Evolutionary conservation across 2,888 invertebrate species (phyloP).

Genomic region (Deilephila porcellus): DNA sequence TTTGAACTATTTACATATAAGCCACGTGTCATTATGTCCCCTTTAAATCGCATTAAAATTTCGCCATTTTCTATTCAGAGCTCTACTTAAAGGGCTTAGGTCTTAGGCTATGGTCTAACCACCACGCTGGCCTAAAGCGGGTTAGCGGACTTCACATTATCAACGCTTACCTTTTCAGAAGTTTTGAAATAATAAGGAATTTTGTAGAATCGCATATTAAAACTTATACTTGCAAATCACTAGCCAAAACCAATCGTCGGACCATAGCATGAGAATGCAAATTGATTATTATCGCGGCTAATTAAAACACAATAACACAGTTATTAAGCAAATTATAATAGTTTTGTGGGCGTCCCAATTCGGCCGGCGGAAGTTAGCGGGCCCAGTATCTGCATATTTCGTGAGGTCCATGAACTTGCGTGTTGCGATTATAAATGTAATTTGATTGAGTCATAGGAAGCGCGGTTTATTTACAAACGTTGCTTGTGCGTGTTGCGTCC

Average conservation of each 20-base stretch:
- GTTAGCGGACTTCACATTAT: too few species aligned
- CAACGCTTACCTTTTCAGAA: too few species aligned
- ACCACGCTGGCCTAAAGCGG: too few species aligned
- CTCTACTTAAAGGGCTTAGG: too few species aligned
- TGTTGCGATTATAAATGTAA: conserved; percentile 53
- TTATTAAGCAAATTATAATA: conserved; percentile 67
- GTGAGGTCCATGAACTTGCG: conserved; percentile 56
- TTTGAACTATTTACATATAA: too few species aligned
- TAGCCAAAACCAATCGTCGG: not conserved
- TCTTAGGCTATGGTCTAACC: too few species aligned
- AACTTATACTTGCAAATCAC: too few species aligned
- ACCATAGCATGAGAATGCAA: not conserved
- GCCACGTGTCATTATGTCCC: too few species aligned
- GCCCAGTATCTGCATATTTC: conserved; percentile 41
- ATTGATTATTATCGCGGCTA: conserved; percentile 38
- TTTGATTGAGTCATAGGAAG: conserved; percentile 44
- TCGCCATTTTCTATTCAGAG: too few species aligned
- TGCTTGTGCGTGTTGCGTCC: not conserved
- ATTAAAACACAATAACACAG: conserved; percentile 65
- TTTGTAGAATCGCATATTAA: too few species aligned
- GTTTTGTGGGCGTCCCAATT: conserved; percentile 53
- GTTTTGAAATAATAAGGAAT: too few species aligned
- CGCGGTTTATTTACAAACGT: conserved; percentile 22
- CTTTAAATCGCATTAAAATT: too few species aligned
- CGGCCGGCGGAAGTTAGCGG: conserved; percentile 68